Evolutionary conservation across 1,140 invertebrate species (phyloP).

Genomic region (Penaeus vannamei): DNA sequence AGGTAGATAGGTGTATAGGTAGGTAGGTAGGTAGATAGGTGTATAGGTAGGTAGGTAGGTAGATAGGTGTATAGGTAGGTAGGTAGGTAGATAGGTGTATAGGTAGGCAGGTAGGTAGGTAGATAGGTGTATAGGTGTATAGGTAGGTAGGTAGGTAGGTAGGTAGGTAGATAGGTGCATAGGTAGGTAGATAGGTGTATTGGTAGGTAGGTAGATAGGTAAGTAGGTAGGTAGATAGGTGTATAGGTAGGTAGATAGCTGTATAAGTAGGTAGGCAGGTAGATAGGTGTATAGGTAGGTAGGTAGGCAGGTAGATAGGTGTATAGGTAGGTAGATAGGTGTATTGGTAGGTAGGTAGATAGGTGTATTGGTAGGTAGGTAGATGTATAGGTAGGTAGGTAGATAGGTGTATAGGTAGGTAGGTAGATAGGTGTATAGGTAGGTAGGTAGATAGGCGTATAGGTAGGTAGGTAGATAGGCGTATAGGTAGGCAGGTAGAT

Average conservation of each 20-base stretch:
- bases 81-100: not conserved
- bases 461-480: too few relatives aligned
- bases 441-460: too few relatives aligned
- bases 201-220: not conserved
- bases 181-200: conserved; percentile 1
- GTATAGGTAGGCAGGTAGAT: not conserved
- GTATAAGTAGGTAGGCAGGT: not conserved
- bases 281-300: not conserved
- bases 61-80: too few relatives aligned
- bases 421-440: not conserved
- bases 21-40: not conserved
- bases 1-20: not conserved
- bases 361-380: not conserved
- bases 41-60: not conserved
- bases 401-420: not conserved
- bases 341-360: not conserved
- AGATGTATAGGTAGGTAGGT: not conserved
- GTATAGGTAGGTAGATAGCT: not conserved
- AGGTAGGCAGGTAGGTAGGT: not conserved
- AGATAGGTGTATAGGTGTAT: not conserved
- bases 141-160: not conserved
- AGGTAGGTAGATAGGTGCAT: not conserved
- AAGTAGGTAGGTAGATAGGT: not conserved
- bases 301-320: not conserved
- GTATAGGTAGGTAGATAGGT: not conserved